A percentile compares a stretch with the other conserved stretches of the same genome.
These are phyloP conservation scores for Drosophila longiperda DNA, from an alignment of 2,888 invertebrate genomes.

Conservation along the genomic window DNA sequence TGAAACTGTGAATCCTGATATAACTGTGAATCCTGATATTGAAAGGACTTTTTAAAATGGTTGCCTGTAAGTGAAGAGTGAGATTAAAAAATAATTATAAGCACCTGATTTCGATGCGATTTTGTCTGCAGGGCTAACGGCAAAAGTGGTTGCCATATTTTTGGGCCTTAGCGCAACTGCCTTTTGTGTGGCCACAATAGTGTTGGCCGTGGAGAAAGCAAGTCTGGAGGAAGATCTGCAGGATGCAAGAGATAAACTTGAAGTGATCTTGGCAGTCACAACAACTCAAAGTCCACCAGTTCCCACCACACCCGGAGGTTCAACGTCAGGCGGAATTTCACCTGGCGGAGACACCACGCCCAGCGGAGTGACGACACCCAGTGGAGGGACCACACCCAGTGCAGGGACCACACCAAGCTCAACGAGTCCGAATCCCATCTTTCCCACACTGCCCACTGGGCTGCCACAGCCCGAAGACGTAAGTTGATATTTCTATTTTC, in stretches of 20 bases:
- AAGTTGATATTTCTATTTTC: constrained; percentile 44
- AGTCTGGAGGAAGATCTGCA: constrained; percentile 78
- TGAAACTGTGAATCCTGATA: constrained; percentile 22
- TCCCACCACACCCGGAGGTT: constrained; percentile 4
- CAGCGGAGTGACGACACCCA: neutral
- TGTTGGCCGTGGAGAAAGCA: constrained; percentile 85
- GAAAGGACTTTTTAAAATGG: constrained; percentile 55
- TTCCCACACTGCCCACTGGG: constrained; percentile 78
- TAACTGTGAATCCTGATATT: constrained; percentile 13
- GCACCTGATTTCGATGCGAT: neutral
- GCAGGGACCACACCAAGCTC: constrained; percentile 22
- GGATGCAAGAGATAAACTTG: constrained; percentile 77
- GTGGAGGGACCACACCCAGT: neutral
- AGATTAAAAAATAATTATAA: neutral
- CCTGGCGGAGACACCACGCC: constrained; percentile 13
- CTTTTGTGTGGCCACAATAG: constrained; percentile 86
- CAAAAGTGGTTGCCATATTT: constrained; percentile 78
- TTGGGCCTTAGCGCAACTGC: constrained; percentile 78
- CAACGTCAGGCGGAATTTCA: constrained; percentile 12
- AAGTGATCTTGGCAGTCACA: constrained; percentile 42
- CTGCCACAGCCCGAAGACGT: constrained; percentile 80
- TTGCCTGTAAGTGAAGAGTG: constrained; percentile 65
- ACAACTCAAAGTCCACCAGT: constrained; percentile 35
- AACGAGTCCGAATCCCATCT: constrained; percentile 46
- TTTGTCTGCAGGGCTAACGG: constrained; percentile 68